Percentiles rank a stretch among this genome's conserved stretches.
phyloP scores from a whole-genome alignment of 1,140 invertebrate genomes.

The Oscheius sp. region DNA sequence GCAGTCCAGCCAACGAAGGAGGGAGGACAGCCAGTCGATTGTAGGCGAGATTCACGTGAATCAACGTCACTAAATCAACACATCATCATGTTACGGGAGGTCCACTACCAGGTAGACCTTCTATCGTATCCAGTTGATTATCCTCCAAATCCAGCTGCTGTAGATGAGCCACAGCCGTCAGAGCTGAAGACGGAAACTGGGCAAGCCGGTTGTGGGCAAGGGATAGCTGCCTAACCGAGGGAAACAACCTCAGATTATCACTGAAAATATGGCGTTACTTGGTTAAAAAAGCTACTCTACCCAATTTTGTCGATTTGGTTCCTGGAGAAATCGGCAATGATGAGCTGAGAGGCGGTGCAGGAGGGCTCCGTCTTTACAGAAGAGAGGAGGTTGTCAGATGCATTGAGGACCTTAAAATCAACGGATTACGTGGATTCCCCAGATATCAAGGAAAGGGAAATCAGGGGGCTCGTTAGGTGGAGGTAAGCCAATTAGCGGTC shows the following conservation, averaged over 20 bases:
- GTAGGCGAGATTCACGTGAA: slow-evolving; percentile 46
- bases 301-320: slow-evolving; percentile 41
- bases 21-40: slow-evolving; percentile 46
- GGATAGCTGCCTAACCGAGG: slow-evolving; percentile 42
- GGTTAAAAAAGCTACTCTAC: slow-evolving; percentile 20
- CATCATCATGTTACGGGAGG: too few species aligned
- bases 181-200: slow-evolving; percentile 20
- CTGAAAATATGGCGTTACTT: background rate
- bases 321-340: slow-evolving; percentile 45
- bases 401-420: slow-evolving; percentile 47
- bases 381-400: slow-evolving; percentile 40
- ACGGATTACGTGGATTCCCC: too few species aligned
- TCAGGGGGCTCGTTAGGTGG: too few species aligned
- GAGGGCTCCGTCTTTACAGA: background rate
- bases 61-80: slow-evolving; percentile 9
- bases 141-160: slow-evolving; percentile 42
- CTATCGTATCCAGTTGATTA: slow-evolving; percentile 35
- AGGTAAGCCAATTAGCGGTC: background rate
- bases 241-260: slow-evolving; percentile 37
- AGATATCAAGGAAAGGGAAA: too few species aligned
- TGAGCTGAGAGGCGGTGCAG: slow-evolving; percentile 44
- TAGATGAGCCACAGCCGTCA: slow-evolving; percentile 13
- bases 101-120: slow-evolving; percentile 28
- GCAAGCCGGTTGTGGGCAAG: slow-evolving; percentile 28
- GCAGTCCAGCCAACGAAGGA: slow-evolving; percentile 38